Evolutionary conservation across 2,797 vertebrate species (phyloP), one percentile per base, ranked within the genome.

Genomic region (Pseudochirops corinnae): DNA sequence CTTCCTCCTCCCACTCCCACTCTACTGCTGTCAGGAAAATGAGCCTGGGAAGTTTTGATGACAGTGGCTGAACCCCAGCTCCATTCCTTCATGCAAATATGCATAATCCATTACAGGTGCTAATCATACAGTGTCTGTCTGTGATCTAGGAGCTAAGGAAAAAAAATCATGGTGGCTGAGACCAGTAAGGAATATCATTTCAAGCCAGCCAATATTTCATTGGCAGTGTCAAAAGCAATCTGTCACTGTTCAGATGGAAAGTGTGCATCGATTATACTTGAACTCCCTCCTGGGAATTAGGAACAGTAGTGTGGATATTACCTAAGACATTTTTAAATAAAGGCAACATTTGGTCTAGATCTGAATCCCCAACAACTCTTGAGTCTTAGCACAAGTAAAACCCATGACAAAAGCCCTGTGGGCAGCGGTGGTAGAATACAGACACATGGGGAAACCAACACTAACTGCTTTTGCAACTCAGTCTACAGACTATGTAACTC

Each of bases 1-100:
- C 39, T 50, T 87, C 10, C 21, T 87, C 74, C 24, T 11, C 21
- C 74, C 39, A 26, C 74, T 87, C 39, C 74, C 39, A 50, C 21
- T 7, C 21, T 46, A 87, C 39, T 92, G 90, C 87, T 94, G 55
- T 56, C 93, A 91, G 46, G 26, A 50, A 94, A 94, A 95, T 56
- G 31, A 93, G 91, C 29, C 58, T 7, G 56, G 29, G 57, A 90
- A 94, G 26, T 39, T 82, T 57, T 93, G 90, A 92, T 2, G 18
- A 90, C 29, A 50, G 90, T 26, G 28, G 62, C 14, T 29, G 56
- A 93, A 12, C 33, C 94, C 55, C 24, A 67, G 93, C 67, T 93
- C 93, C 87, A 95, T 95, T 96, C n/a, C 10, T 60, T 93, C 95
- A 94, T 91, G 91, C 39, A 97, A 96, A 95, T 92, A 52, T 1